A percentile compares a stretch with the other conserved stretches of the same genome.
These are phyloP conservation scores for Ganaspis sp. DNA, from an alignment of 1,140 invertebrate genomes.

Conservation along the genomic window DNA sequence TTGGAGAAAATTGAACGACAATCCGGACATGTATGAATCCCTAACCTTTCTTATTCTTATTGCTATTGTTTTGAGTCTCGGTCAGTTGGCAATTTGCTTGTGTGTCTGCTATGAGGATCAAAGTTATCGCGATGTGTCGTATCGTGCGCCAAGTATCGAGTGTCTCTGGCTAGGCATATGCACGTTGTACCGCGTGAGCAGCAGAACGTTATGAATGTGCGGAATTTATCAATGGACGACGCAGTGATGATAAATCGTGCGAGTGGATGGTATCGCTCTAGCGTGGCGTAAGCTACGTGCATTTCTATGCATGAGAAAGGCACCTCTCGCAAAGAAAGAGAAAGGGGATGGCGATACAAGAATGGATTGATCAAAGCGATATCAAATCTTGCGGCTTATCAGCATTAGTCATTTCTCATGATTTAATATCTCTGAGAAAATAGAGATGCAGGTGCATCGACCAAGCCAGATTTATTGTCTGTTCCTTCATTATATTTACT, in stretches of 20 bases:
- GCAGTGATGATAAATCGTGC: constrained; percentile 73
- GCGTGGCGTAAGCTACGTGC: constrained; percentile 38
- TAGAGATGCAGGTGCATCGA: constrained; percentile 13
- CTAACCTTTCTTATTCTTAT: neutral
- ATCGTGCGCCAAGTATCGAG: constrained; percentile 62
- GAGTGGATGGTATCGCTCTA: constrained; percentile 65
- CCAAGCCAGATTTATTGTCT: neutral
- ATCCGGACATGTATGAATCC: neutral
- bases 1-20: neutral
- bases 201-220: constrained; percentile 69
- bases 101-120: constrained; percentile 46
- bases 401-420: constrained; percentile 16
- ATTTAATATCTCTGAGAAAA: constrained; percentile 18
- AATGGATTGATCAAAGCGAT: constrained; percentile 22
- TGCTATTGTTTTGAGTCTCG: neutral
- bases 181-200: constrained; percentile 44
- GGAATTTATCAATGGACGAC: constrained; percentile 75
- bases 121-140: constrained; percentile 56
- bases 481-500: neutral
- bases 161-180: constrained; percentile 56
- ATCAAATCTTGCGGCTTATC: constrained; percentile 35
- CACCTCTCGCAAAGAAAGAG: constrained; percentile 34
- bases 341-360: constrained; percentile 19
- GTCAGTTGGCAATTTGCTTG: constrained; percentile 36
- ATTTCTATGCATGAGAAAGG: constrained; percentile 59